phyloP scores from a whole-genome alignment of 1,140 invertebrate genomes.

The Apis florea region DNA sequence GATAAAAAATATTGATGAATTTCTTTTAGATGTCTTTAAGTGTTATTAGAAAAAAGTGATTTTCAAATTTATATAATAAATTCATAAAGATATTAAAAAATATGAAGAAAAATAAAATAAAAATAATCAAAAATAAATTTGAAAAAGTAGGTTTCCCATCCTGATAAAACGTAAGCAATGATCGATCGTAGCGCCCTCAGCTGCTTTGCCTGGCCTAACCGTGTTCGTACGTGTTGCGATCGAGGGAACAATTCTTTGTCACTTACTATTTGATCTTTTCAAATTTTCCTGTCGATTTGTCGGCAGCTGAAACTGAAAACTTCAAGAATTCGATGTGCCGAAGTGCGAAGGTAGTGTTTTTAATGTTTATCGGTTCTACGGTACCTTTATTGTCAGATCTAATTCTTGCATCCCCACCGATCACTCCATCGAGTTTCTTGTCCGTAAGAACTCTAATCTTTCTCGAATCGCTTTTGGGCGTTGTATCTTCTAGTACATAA shows the following conservation, averaged over 20 bases:
- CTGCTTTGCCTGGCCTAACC: conserved; percentile 60
- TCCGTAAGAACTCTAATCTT: conserved; percentile 26
- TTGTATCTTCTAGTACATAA: neutral
- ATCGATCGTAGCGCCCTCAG: conserved; percentile 43
- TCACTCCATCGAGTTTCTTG: conserved; percentile 21
- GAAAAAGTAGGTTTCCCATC: neutral
- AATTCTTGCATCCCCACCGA: conserved; percentile 22
- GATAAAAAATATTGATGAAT: too few species aligned
- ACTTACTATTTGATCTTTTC: conserved; percentile 31
- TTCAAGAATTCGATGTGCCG: conserved; percentile 28
- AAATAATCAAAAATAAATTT: neutral
- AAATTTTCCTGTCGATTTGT: conserved; percentile 18
- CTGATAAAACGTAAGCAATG: conserved; percentile 29
- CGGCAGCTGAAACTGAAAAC: conserved; percentile 2
- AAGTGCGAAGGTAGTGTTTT: conserved; percentile 40
- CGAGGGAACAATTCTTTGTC: conserved; percentile 48
- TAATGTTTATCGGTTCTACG: neutral
- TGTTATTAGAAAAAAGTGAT: neutral
- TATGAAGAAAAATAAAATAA: neutral
- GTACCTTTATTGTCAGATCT: conserved; percentile 16
- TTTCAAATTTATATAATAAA: neutral
- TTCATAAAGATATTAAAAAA: neutral
- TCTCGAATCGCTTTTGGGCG: neutral
- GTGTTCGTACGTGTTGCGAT: conserved; percentile 53
- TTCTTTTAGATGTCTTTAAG: neutral